Evolutionary conservation across 2,113 vertebrate species (phyloP).

Genomic region (Vulpes ferrilata): DNA sequence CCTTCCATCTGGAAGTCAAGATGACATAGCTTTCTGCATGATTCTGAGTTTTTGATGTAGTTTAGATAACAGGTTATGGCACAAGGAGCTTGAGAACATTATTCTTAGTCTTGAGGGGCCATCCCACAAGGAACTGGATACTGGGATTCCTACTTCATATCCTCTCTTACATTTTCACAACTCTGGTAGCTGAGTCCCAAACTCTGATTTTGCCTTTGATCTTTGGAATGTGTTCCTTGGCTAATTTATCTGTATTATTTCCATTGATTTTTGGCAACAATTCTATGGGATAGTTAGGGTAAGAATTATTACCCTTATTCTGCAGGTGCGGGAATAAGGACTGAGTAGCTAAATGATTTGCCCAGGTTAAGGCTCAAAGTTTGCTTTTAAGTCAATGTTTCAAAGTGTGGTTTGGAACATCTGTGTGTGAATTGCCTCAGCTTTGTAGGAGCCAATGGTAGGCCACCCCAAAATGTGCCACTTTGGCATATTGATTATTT

Average conservation of each 20-base stretch:
- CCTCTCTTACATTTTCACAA: background rate
- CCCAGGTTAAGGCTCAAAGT: background rate
- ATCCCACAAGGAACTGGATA: background rate
- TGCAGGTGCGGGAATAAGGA: background rate
- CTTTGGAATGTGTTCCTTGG: background rate
- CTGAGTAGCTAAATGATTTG: background rate
- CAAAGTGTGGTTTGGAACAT: background rate
- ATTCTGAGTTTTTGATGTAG: background rate
- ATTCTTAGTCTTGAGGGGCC: background rate
- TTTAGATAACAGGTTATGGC: background rate
- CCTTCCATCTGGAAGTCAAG: background rate
- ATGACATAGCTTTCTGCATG: background rate
- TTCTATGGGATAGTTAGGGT: background rate
- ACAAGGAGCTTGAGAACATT: background rate
- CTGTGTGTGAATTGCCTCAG: background rate
- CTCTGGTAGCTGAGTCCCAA: background rate
- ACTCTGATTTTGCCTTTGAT: background rate
- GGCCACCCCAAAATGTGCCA: background rate
- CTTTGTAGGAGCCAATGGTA: background rate
- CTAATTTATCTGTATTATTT: background rate
- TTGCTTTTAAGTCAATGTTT: background rate
- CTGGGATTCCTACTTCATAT: background rate
- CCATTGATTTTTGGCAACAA: background rate
- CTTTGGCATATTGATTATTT: background rate
- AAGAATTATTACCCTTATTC: background rate